Conservation (phyloP, 1,140 invertebrate species). For the Ganaspis sp. region DNA sequence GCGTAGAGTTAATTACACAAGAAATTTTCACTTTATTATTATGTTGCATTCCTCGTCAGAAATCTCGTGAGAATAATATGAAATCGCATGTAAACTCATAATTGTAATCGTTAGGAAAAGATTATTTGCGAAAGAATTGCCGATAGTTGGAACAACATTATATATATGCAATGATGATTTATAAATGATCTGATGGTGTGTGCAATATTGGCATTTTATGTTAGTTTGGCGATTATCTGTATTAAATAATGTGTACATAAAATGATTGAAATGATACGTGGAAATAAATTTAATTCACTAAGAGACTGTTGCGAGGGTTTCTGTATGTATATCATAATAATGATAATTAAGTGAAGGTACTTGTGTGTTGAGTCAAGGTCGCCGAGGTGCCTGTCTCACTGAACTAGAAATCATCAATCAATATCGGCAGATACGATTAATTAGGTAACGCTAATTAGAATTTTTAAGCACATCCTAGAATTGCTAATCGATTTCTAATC, state of each 20-base stretch:
- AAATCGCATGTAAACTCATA: not conserved
- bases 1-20: not conserved
- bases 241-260: not conserved
- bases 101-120: not conserved
- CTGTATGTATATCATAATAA: not conserved
- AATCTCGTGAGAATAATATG: conserved; percentile 24
- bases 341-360: not conserved
- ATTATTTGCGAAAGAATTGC: conserved; percentile 22
- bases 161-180: not conserved
- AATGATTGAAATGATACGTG: not conserved
- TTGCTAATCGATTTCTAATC: not conserved
- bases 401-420: conserved; percentile 14
- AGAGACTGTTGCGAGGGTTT: not conserved
- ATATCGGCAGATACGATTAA: not conserved
- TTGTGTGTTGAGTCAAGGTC: not conserved
- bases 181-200: not conserved
- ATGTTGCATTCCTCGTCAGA: not conserved
- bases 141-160: not conserved
- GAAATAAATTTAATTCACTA: conserved; percentile 4
- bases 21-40: not conserved
- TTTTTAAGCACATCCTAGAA: not conserved
- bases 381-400: not conserved
- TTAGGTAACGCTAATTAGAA: not conserved
- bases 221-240: not conserved
- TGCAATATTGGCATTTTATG: not conserved